These are phyloP conservation scores for Microctenopoma stevenorrisi DNA, from an alignment of 2,797 vertebrate genomes.

Conservation along the genomic window DNA sequence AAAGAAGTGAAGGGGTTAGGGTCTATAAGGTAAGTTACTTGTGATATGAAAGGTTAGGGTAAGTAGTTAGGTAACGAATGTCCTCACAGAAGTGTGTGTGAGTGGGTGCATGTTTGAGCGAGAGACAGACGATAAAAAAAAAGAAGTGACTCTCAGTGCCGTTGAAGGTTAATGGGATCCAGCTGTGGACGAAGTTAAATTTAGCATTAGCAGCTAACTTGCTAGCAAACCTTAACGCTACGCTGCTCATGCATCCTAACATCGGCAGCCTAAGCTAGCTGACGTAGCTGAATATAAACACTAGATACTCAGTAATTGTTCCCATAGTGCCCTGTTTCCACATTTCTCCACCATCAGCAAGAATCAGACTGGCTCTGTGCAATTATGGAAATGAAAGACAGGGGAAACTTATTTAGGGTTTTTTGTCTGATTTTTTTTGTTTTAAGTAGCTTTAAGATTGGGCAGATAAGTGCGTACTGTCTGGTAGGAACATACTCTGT, in stretches of 20 bases:
- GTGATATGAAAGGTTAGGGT: not conserved
- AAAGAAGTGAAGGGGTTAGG: too few species aligned
- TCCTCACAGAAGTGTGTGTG: not conserved
- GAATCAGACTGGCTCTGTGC: too few species aligned
- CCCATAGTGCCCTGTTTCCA: not conserved
- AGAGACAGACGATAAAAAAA: conserved; percentile 25
- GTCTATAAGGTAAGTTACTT: too few species aligned
- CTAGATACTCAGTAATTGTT: not conserved
- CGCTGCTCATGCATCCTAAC: conserved; percentile 28
- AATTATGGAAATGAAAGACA: too few species aligned
- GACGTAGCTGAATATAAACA: not conserved
- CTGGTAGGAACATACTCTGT: too few species aligned
- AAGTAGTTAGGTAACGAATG: not conserved
- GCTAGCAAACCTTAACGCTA: conserved; percentile 66
- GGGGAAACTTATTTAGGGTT: too few species aligned
- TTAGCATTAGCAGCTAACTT: conserved; percentile 74
- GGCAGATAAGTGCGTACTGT: too few species aligned
- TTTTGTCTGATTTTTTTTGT: too few species aligned
- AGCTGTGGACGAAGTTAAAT: conserved; percentile 84
- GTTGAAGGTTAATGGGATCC: conserved; percentile 81
- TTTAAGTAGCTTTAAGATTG: too few species aligned
- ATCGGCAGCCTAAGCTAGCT: not conserved
- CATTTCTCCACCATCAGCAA: not conserved
- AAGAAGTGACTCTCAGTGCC: conserved; percentile 67
- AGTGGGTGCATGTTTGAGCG: not conserved